phyloP scores from a whole-genome alignment of 2,113 vertebrate species.

The Lepisosteus osseus region DNA sequence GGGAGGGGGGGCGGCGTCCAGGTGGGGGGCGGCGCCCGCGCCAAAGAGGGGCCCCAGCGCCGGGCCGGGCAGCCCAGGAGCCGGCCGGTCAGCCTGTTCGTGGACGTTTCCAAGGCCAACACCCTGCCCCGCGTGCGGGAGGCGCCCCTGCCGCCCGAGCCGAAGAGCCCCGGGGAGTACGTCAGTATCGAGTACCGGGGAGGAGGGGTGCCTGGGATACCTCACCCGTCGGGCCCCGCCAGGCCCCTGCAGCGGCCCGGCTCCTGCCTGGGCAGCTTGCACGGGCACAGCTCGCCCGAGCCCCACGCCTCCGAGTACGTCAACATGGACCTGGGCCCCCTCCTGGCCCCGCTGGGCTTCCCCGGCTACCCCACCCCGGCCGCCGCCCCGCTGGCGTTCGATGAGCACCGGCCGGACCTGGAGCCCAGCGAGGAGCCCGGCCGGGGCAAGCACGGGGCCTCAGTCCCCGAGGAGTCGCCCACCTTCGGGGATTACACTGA shows the following conservation, averaged over 20 bases:
- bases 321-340: conserved; percentile 68
- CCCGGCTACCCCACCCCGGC: conserved; percentile 56
- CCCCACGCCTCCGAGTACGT: conserved; percentile 62
- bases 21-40: neutral
- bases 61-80: conserved; percentile 47
- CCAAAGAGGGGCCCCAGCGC: conserved; percentile 40
- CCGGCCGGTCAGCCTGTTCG: conserved; percentile 62
- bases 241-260: conserved; percentile 47
- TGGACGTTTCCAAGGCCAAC: conserved; percentile 69
- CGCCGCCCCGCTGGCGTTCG: conserved; percentile 41
- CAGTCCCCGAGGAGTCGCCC: conserved; percentile 47
- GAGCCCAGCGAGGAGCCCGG: conserved; percentile 34
- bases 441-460: conserved; percentile 35
- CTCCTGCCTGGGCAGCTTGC: conserved; percentile 58
- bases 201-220: conserved; percentile 39
- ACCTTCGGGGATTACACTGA: conserved; percentile 70
- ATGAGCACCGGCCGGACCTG: conserved; percentile 32
- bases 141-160: conserved; percentile 51
- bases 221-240: conserved; percentile 43
- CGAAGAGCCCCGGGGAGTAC: conserved; percentile 71
- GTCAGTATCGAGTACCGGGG: conserved; percentile 59
- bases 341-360: conserved; percentile 57
- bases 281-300: conserved; percentile 33
- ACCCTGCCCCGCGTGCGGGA: conserved; percentile 66
- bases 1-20: conserved; percentile 29